Evolutionary conservation across 2,113 vertebrate genomes (phyloP).

Genomic region (Passer montanus): DNA sequence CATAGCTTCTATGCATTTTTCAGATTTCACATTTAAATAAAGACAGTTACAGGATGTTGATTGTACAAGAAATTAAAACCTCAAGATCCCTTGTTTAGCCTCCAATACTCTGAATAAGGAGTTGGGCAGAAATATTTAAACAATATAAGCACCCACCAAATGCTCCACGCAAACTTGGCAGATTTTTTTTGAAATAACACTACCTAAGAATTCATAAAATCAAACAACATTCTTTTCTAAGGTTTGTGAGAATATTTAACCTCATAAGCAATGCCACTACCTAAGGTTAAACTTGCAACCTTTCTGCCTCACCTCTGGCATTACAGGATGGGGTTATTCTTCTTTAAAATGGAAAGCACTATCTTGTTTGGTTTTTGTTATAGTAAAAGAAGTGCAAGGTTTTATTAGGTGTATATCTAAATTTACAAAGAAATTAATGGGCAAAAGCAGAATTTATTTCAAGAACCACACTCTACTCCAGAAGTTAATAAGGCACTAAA

Average conservation of each 20-base stretch:
- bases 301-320: background rate
- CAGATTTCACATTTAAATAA: background rate
- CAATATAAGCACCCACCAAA: background rate
- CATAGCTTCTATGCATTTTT: background rate
- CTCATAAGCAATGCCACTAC: background rate
- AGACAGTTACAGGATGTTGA: background rate
- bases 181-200: fast-evolving
- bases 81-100: background rate
- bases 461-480: background rate
- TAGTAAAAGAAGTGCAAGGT: fast-evolving
- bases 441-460: background rate
- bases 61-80: background rate
- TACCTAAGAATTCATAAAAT: background rate
- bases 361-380: background rate
- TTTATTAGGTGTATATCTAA: background rate
- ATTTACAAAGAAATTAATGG: background rate
- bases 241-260: background rate
- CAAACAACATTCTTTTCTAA: background rate
- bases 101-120: background rate
- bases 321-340: background rate
- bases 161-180: background rate
- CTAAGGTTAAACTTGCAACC: background rate
- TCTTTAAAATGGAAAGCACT: background rate
- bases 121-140: background rate
- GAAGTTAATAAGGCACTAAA: background rate